A percentile compares a stretch with the other conserved stretches of the same genome.
Conservation (phyloP, 2,797 vertebrate species). For the Falco peregrinus region DNA sequence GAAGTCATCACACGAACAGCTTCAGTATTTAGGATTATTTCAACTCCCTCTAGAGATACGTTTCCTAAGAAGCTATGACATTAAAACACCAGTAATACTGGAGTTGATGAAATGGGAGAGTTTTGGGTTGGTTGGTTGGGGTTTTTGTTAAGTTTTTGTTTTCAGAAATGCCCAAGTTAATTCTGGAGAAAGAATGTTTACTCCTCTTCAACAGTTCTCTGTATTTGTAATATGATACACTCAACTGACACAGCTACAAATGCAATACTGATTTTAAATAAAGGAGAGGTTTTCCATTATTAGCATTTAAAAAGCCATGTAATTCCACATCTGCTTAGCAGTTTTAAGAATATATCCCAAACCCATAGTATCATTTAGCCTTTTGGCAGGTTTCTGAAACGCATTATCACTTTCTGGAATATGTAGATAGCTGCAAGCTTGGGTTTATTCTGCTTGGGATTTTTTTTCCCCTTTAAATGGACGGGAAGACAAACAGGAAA, state of each 20-base stretch:
- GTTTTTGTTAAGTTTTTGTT: not conserved
- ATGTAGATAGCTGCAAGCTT: not conserved
- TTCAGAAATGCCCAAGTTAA: not conserved
- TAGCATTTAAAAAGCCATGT: not conserved
- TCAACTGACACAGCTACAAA: not conserved
- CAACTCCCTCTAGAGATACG: not conserved
- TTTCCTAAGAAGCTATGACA: not conserved
- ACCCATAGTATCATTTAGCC: not conserved
- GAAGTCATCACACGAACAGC: not conserved
- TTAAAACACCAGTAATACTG: not conserved
- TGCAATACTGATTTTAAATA: not conserved
- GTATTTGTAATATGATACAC: not conserved
- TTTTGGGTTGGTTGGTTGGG: too few species aligned
- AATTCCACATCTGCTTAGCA: not conserved
- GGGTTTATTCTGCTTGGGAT: not conserved
- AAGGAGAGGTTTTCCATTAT: not conserved
- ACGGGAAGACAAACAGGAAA: not conserved
- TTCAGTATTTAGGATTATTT: not conserved
- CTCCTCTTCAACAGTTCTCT: not conserved
- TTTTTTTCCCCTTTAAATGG: not conserved
- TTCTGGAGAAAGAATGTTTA: not conserved
- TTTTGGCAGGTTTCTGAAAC: not conserved
- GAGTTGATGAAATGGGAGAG: not conserved
- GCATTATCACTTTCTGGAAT: not conserved
- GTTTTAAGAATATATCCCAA: not conserved